Percentiles rank a stretch among this genome's conserved stretches.
Conservation (phyloP, 2,888 invertebrate species). For the Ischnura elegans region DNA sequence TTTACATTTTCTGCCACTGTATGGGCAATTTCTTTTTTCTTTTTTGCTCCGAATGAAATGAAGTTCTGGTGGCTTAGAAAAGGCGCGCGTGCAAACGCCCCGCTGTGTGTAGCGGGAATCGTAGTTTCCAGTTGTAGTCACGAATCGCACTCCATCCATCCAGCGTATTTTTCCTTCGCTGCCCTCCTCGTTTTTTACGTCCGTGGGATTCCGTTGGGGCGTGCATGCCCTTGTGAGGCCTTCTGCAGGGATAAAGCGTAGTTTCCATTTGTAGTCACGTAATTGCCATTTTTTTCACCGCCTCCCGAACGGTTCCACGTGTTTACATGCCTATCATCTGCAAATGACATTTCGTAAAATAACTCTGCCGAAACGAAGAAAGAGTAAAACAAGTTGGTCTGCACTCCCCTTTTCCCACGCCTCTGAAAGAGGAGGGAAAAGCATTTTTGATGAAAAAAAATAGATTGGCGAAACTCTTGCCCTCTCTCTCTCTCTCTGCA, state of each 20-base stretch:
- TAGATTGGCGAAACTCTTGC: too few species aligned
- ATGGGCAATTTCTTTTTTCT: background rate
- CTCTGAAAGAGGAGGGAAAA: background rate
- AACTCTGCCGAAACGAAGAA: background rate
- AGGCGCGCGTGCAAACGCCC: background rate
- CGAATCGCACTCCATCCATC: conserved; percentile 12
- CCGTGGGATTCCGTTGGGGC: background rate
- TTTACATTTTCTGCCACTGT: background rate
- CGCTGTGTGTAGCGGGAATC: background rate
- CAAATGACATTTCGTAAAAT: conserved; percentile 52
- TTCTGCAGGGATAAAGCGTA: conserved; percentile 38
- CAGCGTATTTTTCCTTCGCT: background rate
- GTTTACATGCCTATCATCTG: conserved; percentile 44
- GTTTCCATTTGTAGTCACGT: conserved; percentile 63
- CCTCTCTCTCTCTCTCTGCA: background rate
- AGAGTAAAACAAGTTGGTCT: background rate
- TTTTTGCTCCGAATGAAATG: background rate
- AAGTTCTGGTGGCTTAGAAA: background rate
- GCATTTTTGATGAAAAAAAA: background rate
- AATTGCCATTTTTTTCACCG: conserved; percentile 41
- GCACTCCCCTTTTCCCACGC: background rate
- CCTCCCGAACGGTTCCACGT: conserved; percentile 44
- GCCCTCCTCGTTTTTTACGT: background rate
- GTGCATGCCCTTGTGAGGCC: conserved; percentile 48
- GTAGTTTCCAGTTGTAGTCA: conserved; percentile 57